Evolutionary conservation across 2,888 invertebrate species (phyloP).

Genomic region (Nephrotoma appendiculata): DNA sequence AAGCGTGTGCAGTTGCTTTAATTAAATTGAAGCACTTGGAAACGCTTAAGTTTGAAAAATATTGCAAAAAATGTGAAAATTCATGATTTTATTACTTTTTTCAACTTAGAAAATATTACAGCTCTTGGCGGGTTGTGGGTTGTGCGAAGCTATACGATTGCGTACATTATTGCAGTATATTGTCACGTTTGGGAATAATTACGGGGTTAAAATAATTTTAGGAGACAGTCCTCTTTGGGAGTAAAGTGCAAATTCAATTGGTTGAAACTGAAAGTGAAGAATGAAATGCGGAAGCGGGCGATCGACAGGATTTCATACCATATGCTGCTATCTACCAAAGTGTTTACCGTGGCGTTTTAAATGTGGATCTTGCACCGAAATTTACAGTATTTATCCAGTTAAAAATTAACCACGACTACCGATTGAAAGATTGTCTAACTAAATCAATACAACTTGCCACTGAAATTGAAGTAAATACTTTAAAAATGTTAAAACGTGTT

Average conservation of each 20-base stretch:
- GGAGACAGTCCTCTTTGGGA: background rate
- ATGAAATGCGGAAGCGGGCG: background rate
- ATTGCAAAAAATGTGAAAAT: slow-evolving; percentile 54
- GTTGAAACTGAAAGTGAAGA: background rate
- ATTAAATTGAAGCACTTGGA: slow-evolving; percentile 27
- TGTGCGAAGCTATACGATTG: slow-evolving; percentile 54
- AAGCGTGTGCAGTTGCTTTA: slow-evolving; percentile 35
- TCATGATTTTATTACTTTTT: slow-evolving; percentile 54
- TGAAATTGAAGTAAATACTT: slow-evolving; percentile 43
- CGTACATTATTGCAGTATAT: slow-evolving; percentile 61
- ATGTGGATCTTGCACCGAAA: slow-evolving; percentile 9
- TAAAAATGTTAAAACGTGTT: slow-evolving; percentile 41
- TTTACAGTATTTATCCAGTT: slow-evolving; percentile 25
- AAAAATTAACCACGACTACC: slow-evolving; percentile 30
- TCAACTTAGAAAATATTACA: slow-evolving; percentile 48
- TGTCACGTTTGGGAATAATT: slow-evolving; percentile 47
- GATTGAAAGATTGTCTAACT: slow-evolving; percentile 36
- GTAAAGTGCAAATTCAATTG: background rate
- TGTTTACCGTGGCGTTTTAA: background rate
- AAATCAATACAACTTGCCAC: slow-evolving; percentile 51
- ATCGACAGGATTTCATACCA: background rate
- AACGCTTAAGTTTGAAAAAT: slow-evolving; percentile 50
- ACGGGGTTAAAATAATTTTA: background rate
- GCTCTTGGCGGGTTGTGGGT: slow-evolving; percentile 42
- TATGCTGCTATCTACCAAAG: background rate